Evolutionary conservation across 2,113 vertebrate genomes (phyloP), one percentile per base, ranked within the genome.

Genomic region (Callaeas wilsoni): DNA sequence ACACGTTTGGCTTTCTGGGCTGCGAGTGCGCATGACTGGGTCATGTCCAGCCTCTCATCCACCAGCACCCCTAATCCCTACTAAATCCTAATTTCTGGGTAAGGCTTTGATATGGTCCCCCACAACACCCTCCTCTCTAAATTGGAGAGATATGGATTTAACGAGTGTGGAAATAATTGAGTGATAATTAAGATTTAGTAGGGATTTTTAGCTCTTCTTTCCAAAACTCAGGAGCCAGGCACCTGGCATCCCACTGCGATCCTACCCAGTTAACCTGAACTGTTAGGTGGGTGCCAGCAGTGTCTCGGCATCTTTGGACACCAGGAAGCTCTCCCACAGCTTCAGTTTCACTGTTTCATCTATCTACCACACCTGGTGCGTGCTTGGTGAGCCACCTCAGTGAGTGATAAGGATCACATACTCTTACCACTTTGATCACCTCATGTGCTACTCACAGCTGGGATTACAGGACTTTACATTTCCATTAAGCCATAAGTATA

Each of bases 361-460:
- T 20, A 50, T 6, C 47, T 71, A 13, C 57, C 27, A 39, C 1
- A 7, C 25, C 23, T 27, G 37, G 29, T 47, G 25, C 16, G 23
- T 4, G 5, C 55, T 30, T 7, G 1, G 12, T 35, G 50, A 65
- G 41, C n/a, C 4, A 0, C 32, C 18, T 63, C 1, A 2, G 23
- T 0, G 0, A 55, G 13, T 2, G 32, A 21, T n/a, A 70, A 29
- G 33, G 32, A 39, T 23, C 37, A 37, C 33, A 15, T 30, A 41
- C 23, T 77, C 41, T 42, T 16, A 15, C 21, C 3, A 15, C 16
- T 41, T 44, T 63, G 39, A 35, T 59, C 33, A 57, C 12, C 26
- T 12, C 4, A 1, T 1, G 0, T 50, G 39, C 49, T 3, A 3
- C 30, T 50, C 39, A 20, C 1, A 2, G 22, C 1, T 56, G 12